A percentile compares a stretch with the other conserved stretches of the same genome.
phyloP scores from a whole-genome alignment of 2,797 vertebrate genomes.

The Neosilurus mollespiculum region DNA sequence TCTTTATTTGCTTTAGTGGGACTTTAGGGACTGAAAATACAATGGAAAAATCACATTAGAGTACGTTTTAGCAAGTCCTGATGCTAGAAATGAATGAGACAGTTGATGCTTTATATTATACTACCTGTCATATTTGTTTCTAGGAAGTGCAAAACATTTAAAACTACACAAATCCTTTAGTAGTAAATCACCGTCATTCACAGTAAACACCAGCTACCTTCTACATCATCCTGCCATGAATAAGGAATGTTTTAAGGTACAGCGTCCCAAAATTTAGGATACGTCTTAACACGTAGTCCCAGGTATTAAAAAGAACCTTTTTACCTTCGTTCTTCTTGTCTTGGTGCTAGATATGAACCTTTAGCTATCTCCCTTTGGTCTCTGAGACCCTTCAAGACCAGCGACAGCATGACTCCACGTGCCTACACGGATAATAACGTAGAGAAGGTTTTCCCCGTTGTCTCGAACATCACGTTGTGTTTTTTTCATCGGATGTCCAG shows the following conservation, averaged over 20 bases:
- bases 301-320: neutral
- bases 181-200: neutral
- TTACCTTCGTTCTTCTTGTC: neutral
- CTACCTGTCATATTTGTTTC: neutral
- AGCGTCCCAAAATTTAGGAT: neutral
- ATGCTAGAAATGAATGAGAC: neutral
- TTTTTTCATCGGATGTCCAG: neutral
- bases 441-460: neutral
- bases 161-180: neutral
- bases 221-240: neutral
- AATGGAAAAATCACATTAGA: conserved; percentile 16
- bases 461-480: neutral
- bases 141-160: neutral
- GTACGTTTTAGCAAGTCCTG: neutral
- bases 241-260: neutral
- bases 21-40: conserved; percentile 11
- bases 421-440: neutral
- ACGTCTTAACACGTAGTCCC: neutral
- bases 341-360: neutral
- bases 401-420: neutral
- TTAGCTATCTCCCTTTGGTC: neutral
- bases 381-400: neutral
- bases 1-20: conserved; percentile 22
- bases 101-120: neutral
- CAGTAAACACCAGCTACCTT: neutral